These are phyloP conservation scores for Taxidea taxus DNA, from an alignment of 2,113 vertebrate genomes.

Conservation along the genomic window DNA sequence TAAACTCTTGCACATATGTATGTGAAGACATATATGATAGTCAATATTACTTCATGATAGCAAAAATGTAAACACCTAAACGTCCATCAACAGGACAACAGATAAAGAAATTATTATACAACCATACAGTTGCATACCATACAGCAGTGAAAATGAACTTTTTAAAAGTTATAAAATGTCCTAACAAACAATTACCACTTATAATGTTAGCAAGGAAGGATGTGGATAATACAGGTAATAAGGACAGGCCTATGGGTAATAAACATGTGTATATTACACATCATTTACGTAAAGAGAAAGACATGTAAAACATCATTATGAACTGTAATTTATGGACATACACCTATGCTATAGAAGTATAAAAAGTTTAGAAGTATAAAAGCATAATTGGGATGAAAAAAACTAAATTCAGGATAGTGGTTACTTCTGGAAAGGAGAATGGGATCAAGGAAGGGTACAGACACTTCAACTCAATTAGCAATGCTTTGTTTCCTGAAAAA, in stretches of 20 bases:
- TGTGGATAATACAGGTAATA: too few species aligned
- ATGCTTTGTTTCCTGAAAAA: neutral
- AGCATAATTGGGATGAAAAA: neutral
- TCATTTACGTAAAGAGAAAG: neutral
- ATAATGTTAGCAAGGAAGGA: neutral
- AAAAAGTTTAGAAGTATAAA: neutral
- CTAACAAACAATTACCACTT: neutral
- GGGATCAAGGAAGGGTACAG: neutral
- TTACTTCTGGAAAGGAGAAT: neutral
- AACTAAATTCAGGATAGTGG: neutral
- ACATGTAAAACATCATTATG: neutral
- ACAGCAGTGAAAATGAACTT: neutral
- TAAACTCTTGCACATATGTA: too few species aligned
- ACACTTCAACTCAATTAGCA: neutral
- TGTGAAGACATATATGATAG: neutral
- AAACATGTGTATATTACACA: neutral
- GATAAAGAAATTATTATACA: neutral
- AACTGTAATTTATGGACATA: neutral
- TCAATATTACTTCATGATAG: neutral
- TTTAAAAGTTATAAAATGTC: neutral
- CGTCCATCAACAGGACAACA: neutral
- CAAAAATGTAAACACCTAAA: neutral
- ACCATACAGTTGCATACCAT: neutral
- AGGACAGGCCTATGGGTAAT: neutral
- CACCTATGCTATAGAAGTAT: neutral